Evolutionary conservation across 2,797 vertebrate genomes (phyloP), one percentile per base, ranked within the genome.

Genomic region (Neomorphus geoffroyi): DNA sequence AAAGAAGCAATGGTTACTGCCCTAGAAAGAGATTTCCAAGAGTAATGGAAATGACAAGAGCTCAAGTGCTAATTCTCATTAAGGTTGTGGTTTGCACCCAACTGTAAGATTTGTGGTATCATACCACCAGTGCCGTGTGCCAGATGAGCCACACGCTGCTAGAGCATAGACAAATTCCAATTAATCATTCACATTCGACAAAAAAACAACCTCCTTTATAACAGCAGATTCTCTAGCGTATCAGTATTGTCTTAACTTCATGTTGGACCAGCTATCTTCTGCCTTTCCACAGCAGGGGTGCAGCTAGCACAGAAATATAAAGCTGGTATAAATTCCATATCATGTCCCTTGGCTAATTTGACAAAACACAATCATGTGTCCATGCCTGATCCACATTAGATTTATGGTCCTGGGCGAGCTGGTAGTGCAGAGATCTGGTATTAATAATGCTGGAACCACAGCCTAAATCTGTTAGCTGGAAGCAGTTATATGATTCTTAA

Each of bases 281-380:
- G 90, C 90, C 74, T 92, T 80, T 60, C 83, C 86, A 13, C 94
- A 94, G 90, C 92, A 90, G 94, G 95, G 67, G 78, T 82, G 74
- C 90, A 95, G 90, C 90, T 70, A 96, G 83, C 88, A 86, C 86
- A 57, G 92, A 91, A 95, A 81, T 60, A 94, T 82, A 89, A 96
- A 96, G 94, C 93, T 95, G 92, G 93, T 93, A 94, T 94, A 82
- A 95, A 96, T 96, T 96, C 96, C 90, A 35, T 93, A 93, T 95
- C 95, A 64, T 94, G 95, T 96, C 94, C 96, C 90, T 85, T 53
- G 56, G 86, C 94, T 96, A 96, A 96, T 96, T 96, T 96, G 94
- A 96, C 94, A 96, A 96, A 95, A 96, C 86, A 91, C 95, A 96
- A 96, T 96, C 95, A 96, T 96, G 95, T 95, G 95, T 95, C 96